Percentiles rank a stretch among this genome's conserved stretches.
Conservation (phyloP, 2,888 invertebrate genomes). For the Mactromeris polynyma region DNA sequence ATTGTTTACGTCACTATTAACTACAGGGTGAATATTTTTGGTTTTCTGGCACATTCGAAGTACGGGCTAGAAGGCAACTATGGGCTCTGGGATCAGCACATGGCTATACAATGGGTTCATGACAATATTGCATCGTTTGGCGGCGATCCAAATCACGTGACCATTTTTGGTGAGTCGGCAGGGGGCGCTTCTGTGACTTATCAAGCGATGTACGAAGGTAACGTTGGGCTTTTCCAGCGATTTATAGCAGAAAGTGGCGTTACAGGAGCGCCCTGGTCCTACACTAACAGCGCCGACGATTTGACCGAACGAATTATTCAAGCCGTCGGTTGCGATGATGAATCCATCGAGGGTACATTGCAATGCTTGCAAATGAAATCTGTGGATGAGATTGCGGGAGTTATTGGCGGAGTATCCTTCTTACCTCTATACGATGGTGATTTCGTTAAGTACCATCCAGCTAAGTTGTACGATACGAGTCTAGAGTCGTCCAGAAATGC, state of each 20-base stretch:
- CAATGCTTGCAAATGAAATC: conserved; percentile 21
- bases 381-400: not conserved
- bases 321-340: not conserved
- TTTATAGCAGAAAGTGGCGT: conserved; percentile 43
- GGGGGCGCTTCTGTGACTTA: conserved; percentile 43
- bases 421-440: conserved; percentile 34
- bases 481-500: not conserved
- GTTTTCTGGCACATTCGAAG: conserved; percentile 29
- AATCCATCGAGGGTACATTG: not conserved
- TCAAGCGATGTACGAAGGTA: conserved; percentile 43
- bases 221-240: conserved; percentile 23
- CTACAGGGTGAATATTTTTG: conserved; percentile 30
- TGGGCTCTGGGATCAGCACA: conserved; percentile 52
- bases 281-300: not conserved
- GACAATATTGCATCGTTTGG: conserved; percentile 51
- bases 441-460: conserved; percentile 30
- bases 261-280: conserved; percentile 17
- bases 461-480: not conserved
- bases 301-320: not conserved
- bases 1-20: conserved; percentile 42
- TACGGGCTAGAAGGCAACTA: conserved; percentile 35
- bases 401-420: not conserved
- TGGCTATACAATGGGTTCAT: conserved; percentile 49
- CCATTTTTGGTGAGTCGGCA: conserved; percentile 45
- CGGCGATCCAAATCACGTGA: conserved; percentile 36